Evolutionary conservation across 1,140 invertebrate species (phyloP).

Genomic region (Penaeus japonicus): DNA sequence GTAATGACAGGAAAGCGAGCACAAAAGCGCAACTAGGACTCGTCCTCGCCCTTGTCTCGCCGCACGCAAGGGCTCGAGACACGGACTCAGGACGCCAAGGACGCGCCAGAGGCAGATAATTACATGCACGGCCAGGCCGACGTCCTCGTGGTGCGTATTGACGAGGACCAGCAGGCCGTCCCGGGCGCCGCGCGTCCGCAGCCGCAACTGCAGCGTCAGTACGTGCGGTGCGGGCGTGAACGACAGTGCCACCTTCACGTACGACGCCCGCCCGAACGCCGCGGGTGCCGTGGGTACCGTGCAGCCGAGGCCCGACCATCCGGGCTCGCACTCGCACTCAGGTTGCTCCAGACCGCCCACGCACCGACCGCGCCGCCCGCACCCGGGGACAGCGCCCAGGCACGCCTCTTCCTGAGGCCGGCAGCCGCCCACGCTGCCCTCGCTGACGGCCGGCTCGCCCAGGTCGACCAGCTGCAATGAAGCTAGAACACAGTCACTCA

Average conservation of each 20-base stretch:
- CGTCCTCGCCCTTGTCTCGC: too few species aligned
- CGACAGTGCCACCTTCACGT: not conserved
- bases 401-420: constrained; percentile 1
- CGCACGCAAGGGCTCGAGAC: too few species aligned
- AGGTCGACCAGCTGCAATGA: constrained; percentile 13
- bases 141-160: too few species aligned
- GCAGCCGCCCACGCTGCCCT: not conserved
- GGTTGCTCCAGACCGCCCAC: not conserved
- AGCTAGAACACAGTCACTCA: not conserved
- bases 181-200: too few species aligned
- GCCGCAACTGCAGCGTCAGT: too few species aligned
- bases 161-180: too few species aligned
- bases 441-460: constrained; percentile 25
- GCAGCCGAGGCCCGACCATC: not conserved
- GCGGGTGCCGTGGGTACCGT: not conserved
- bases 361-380: constrained; percentile 19
- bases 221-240: too few species aligned
- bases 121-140: too few species aligned
- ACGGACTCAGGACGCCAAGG: too few species aligned
- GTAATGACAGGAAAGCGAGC: too few species aligned
- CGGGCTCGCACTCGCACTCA: not conserved
- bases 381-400: not conserved
- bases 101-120: too few species aligned
- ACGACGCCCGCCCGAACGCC: not conserved
- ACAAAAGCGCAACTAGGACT: too few species aligned